Evolutionary conservation across 2,888 invertebrate genomes (phyloP), one percentile per base, ranked within the genome.

Genomic region (Dicyrtoma fusca): DNA sequence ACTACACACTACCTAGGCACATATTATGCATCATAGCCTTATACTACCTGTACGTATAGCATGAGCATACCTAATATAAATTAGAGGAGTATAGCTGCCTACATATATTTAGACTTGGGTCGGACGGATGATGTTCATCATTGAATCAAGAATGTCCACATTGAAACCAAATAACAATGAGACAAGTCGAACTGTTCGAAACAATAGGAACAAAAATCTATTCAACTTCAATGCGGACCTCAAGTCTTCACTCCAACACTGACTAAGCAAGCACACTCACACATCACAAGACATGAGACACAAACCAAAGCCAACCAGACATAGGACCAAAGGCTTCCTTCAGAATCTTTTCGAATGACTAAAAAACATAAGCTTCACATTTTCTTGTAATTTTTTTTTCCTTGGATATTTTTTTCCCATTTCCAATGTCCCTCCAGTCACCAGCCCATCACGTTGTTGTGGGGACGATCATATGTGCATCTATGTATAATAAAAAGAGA

Each of bases 181-280:
- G 71, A 71, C 64, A 71, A 70, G 71, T 71, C 53, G 45, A 65
- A 45, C 51, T 63, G 53, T 69, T 34, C n/a, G 71, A 71, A 71
- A 71, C 71, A 71, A 71, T 71, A 57, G 63, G 42, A 34, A 71
- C 44, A 64, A 64, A 71, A 71, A 71, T 71, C 71, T 63, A 71
- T 64, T 53, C 63, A 64, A 25, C 45, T 42, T 42, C 5, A 14
- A 25, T 11, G 8, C 4, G 34, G 8, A 34, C 34, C 8, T 34
- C 34, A 34, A 34, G 34, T 34, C 4, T 34, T 34, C 34, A 5
- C 8, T 34, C 34, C 34, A 34, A 34, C 34, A 17, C 49, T 49
- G 14, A 17, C 17, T 49, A 5, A 17, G 14, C 49, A 49, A 49
- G 17, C 11, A 49, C 49, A 49, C 5, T 11, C 45, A 45, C 45